Base-by-base conservation (phyloP, 2,797 vertebrate species). In the Pangasius macronema region DNA sequence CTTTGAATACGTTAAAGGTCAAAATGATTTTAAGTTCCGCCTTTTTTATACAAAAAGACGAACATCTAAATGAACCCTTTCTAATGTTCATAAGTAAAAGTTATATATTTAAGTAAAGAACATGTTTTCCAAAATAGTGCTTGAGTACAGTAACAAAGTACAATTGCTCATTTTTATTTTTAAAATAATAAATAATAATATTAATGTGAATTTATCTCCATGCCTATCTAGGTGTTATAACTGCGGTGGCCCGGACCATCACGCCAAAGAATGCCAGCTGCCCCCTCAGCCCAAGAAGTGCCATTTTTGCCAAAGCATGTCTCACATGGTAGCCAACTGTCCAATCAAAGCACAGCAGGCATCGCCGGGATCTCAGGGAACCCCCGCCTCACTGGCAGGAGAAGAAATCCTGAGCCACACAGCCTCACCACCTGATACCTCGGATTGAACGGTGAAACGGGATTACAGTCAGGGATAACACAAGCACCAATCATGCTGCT, bases 211-310 rank as follows among this genome's bases (percentile, higher is more conserved):
- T 65, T n/a, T 63, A 33, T 83, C 9, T 68, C 9, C 18, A 30
- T 83, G 81, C 3, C 42, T 33, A 13, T 67, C n/a, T 53, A 99
- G 98, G 93, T 99, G 98, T 94, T 99, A 99, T 94, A 99, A 99
- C 94, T 99, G 98, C 2, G 98, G 98, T 8, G 98, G 97, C 75
- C 94, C 98, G 92, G 98, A 99, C 92, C 98, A 99, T 91, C 98
- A 99, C 30, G 98, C 98, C 94, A 99, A 99, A 94, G 98, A 99
- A 92, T 99, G 98, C 95, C 98, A 98, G 91, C 93, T 99, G 57
- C 98, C 98, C 0, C 98, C 99, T 0, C 98, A 99, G 95, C 98
- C 98, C 84, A 99, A 99, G 93, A 98, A 97, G 94, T 99, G 98
- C 95, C 98, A 99, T 94, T 99, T 97, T 95, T 99, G 99, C 96